A percentile compares a stretch with the other conserved stretches of the same genome.
Evolutionary conservation across 2,797 vertebrate genomes (phyloP).

Genomic region (Aulostomus chinensis): DNA sequence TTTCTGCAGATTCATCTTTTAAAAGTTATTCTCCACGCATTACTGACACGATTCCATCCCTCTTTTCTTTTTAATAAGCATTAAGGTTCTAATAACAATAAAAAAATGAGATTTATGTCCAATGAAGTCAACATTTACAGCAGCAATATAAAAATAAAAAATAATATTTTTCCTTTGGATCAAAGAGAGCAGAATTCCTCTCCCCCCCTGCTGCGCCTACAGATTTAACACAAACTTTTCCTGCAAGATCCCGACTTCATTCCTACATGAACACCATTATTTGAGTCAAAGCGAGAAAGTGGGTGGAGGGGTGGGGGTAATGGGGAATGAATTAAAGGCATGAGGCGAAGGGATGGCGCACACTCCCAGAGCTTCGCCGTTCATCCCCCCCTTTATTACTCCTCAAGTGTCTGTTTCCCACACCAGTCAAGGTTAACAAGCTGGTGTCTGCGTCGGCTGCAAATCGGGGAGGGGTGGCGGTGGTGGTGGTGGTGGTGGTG

Average conservation of each 20-base stretch:
- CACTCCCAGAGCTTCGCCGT: slow-evolving; percentile 11
- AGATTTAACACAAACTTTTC: slow-evolving; percentile 66
- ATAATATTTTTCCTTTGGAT: too few relatives aligned
- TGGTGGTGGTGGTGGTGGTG: slow-evolving; percentile 35
- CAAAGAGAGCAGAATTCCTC: too few relatives aligned
- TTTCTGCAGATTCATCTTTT: too few relatives aligned
- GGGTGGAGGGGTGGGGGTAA: background rate
- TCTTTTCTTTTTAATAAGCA: too few relatives aligned
- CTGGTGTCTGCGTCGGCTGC: slow-evolving; percentile 73
- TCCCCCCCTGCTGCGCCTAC: too few relatives aligned
- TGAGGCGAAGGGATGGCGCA: slow-evolving; percentile 16
- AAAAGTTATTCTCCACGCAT: too few relatives aligned
- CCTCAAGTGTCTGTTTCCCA: slow-evolving; percentile 76
- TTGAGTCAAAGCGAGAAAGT: slow-evolving; percentile 7
- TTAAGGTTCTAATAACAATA: too few relatives aligned
- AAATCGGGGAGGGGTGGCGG: slow-evolving; percentile 47
- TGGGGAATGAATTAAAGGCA: slow-evolving; percentile 1
- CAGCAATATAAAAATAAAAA: slow-evolving; percentile 35
- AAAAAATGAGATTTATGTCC: background rate
- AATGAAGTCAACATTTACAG: slow-evolving; percentile 6
- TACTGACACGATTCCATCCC: too few relatives aligned
- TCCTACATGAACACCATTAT: slow-evolving; percentile 17
- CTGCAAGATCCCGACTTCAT: slow-evolving; percentile 27
- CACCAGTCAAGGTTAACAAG: slow-evolving; percentile 81
- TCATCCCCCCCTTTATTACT: slow-evolving; percentile 40